phyloP scores from a whole-genome alignment of 2,797 vertebrate genomes.

The Clarias pachynema region DNA sequence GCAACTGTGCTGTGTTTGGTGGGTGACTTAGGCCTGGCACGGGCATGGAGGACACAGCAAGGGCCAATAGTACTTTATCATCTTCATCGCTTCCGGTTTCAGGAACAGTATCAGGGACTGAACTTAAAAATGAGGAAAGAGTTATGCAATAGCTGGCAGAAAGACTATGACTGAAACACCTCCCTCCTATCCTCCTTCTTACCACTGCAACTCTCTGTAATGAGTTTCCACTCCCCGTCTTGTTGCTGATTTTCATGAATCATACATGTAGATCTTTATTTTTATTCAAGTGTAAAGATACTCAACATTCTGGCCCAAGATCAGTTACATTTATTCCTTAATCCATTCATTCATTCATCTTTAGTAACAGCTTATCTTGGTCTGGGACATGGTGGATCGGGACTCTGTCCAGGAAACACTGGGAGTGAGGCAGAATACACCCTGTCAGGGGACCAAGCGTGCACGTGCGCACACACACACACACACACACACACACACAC shows the following conservation, averaged over 20 bases:
- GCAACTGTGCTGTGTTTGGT: not conserved
- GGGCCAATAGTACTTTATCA: slow-evolving; percentile 37
- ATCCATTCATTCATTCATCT: not conserved
- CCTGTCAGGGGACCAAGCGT: too few species aligned
- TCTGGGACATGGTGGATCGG: not conserved
- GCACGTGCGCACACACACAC: too few species aligned
- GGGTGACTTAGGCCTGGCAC: slow-evolving; percentile 17
- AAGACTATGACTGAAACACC: not conserved
- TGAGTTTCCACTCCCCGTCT: not conserved
- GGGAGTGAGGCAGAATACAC: not conserved
- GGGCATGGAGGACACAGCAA: slow-evolving; percentile 6
- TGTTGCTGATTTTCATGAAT: not conserved
- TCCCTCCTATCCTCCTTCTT: not conserved
- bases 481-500: not conserved
- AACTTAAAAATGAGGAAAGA: slow-evolving; percentile 12
- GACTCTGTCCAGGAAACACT: not conserved
- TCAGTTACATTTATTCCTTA: slow-evolving; percentile 2
- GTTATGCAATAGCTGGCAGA: not conserved
- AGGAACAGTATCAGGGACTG: not conserved
- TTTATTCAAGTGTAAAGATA: not conserved
- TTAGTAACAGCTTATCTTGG: not conserved
- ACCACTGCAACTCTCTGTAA: not conserved
- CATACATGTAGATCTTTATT: not conserved
- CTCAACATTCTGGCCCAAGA: not conserved
- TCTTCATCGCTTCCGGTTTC: slow-evolving; percentile 44